Percentiles rank a stretch among this genome's conserved stretches.
Evolutionary conservation across 2,113 vertebrate genomes (phyloP).

Genomic region (Aleadryas rufinucha): DNA sequence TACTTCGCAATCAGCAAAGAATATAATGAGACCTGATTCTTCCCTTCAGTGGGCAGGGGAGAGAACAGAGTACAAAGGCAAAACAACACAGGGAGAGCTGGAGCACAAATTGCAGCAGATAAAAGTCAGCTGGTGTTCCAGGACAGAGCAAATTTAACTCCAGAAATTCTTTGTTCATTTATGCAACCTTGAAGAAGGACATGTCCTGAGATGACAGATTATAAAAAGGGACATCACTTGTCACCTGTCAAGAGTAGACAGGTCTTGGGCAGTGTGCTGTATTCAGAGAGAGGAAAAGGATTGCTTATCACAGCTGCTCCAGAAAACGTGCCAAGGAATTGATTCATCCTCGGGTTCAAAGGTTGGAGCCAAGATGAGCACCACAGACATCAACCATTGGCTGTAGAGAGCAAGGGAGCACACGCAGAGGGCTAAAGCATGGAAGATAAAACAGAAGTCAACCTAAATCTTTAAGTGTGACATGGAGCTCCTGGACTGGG

Average conservation of each 20-base stretch:
- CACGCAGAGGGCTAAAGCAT: background rate
- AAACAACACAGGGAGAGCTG: background rate
- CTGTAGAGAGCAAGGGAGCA: background rate
- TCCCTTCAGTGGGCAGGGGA: background rate
- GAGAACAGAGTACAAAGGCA: background rate
- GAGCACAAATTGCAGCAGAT: background rate
- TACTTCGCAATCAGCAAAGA: background rate
- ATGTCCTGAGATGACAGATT: background rate
- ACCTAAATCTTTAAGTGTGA: no score
- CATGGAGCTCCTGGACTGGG: rapidly evolving
- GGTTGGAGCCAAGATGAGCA: background rate
- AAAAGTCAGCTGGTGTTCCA: background rate
- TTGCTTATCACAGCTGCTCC: background rate
- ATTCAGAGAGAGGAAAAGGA: background rate
- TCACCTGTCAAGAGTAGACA: background rate
- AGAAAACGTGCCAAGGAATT: background rate
- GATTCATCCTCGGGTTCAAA: background rate
- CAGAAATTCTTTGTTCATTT: background rate
- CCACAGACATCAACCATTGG: background rate
- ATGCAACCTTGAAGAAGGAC: background rate
- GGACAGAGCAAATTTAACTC: background rate
- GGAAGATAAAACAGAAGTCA: background rate
- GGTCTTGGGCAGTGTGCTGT: background rate
- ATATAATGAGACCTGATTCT: background rate
- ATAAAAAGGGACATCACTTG: background rate